Evolutionary conservation across 2,797 vertebrate genomes (phyloP).

Genomic region (Onychomys torridus): DNA sequence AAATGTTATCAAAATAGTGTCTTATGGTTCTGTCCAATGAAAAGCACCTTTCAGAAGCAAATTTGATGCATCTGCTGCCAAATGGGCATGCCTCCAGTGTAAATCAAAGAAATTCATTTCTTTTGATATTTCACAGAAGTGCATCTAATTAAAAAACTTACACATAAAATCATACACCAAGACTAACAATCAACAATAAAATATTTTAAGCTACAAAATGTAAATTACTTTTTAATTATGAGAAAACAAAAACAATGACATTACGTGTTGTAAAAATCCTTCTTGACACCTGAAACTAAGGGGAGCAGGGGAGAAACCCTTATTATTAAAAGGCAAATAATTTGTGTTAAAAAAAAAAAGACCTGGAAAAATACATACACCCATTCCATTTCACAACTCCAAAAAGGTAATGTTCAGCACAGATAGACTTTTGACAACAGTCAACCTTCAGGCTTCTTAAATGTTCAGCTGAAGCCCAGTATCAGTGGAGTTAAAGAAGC

Average conservation of each 20-base stretch:
- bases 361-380: constrained; percentile 88
- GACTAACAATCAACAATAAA: constrained; percentile 89
- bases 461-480: constrained; percentile 85
- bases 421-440: constrained; percentile 89
- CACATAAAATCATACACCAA: constrained; percentile 88
- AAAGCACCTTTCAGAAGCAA: constrained; percentile 90
- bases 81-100: constrained; percentile 90
- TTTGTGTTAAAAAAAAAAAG: constrained; percentile 82
- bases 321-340: constrained; percentile 85
- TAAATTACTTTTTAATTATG: constrained; percentile 88
- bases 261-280: constrained; percentile 88
- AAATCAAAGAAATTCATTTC: constrained; percentile 89
- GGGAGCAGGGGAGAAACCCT: constrained; percentile 57
- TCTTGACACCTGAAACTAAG: constrained; percentile 87
- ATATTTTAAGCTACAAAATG: constrained; percentile 88
- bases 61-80: constrained; percentile 89
- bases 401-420: constrained; percentile 88
- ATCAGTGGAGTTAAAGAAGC: constrained; percentile 84
- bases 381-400: constrained; percentile 88
- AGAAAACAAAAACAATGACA: constrained; percentile 87
- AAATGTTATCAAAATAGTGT: constrained; percentile 90
- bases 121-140: constrained; percentile 91
- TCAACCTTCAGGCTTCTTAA: constrained; percentile 85
- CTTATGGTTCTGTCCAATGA: constrained; percentile 86
- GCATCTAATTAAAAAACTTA: constrained; percentile 89